These are phyloP conservation scores for Acipenser ruthenus DNA, from an alignment of 2,797 vertebrate genomes.

Conservation along the genomic window DNA sequence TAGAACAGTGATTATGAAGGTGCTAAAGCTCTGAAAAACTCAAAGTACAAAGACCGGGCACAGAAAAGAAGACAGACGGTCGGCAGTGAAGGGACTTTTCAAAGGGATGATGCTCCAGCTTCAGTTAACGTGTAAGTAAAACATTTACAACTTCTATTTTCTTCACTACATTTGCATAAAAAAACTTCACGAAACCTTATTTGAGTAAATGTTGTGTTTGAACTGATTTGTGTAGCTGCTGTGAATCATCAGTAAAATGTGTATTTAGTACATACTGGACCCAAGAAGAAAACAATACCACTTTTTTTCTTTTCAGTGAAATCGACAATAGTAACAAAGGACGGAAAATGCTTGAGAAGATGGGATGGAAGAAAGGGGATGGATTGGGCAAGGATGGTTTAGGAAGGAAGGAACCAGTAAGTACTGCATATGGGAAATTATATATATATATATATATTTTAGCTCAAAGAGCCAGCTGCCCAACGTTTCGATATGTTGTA, in stretches of 20 bases:
- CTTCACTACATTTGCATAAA: background rate
- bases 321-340: constrained; percentile 90
- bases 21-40: constrained; percentile 70
- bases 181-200: constrained; percentile 34
- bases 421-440: constrained; percentile 22
- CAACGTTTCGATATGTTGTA: too few relatives aligned
- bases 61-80: constrained; percentile 76
- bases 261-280: background rate
- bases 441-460: constrained; percentile 1
- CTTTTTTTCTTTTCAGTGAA: constrained; percentile 57
- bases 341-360: constrained; percentile 91
- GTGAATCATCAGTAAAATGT: background rate
- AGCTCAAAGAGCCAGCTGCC: too few relatives aligned
- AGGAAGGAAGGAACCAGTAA: constrained; percentile 85
- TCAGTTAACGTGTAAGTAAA: constrained; percentile 80
- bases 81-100: constrained; percentile 85
- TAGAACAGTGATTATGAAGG: constrained; percentile 84
- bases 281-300: too few relatives aligned
- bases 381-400: constrained; percentile 84
- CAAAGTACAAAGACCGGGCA: constrained; percentile 84
- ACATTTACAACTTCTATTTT: background rate
- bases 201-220: constrained; percentile 7
- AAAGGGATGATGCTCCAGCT: constrained; percentile 82
- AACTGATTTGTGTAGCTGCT: too few relatives aligned
- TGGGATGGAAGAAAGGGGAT: constrained; percentile 97